Evolutionary conservation across 2,888 invertebrate genomes (phyloP).

Genomic region (Thera britannica): DNA sequence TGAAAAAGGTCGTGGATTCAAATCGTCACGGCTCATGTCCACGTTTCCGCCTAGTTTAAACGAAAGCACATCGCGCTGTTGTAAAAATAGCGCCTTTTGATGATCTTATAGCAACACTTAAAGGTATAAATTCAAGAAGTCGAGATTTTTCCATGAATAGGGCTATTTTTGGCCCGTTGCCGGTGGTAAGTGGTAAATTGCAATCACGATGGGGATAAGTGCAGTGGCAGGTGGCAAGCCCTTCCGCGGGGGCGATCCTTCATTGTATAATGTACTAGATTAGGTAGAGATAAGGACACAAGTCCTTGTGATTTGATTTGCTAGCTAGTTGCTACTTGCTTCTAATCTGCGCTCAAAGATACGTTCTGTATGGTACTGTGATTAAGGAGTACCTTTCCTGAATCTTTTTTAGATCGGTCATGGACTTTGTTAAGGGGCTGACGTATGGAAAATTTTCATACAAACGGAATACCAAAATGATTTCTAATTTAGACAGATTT

Average conservation of each 20-base stretch:
- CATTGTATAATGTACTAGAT: conserved; percentile 27
- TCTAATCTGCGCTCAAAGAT: too few species aligned
- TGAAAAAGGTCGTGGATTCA: too few species aligned
- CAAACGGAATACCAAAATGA: too few species aligned
- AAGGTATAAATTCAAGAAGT: not conserved
- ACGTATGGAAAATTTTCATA: too few species aligned
- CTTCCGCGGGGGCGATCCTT: conserved; percentile 51
- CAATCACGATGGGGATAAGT: conserved; percentile 42
- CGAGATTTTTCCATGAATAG: conserved; percentile 8
- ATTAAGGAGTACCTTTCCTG: too few species aligned
- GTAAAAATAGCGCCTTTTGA: not conserved
- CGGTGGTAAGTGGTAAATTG: conserved; percentile 48
- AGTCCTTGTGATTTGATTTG: conserved; percentile 13
- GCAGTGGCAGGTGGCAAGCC: conserved; percentile 41
- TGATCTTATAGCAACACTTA: not conserved
- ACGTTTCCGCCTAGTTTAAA: not conserved
- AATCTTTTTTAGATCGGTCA: too few species aligned
- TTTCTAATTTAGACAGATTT: too few species aligned
- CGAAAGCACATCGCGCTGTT: not conserved
- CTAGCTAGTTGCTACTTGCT: too few species aligned
- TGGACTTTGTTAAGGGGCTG: too few species aligned
- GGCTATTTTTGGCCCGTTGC: conserved; percentile 26
- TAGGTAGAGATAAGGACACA: conserved; percentile 17
- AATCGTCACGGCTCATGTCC: not conserved
- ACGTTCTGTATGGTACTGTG: too few species aligned